Base-by-base conservation (phyloP, 2,888 invertebrate species). In the Corbicula japonica region DNA sequence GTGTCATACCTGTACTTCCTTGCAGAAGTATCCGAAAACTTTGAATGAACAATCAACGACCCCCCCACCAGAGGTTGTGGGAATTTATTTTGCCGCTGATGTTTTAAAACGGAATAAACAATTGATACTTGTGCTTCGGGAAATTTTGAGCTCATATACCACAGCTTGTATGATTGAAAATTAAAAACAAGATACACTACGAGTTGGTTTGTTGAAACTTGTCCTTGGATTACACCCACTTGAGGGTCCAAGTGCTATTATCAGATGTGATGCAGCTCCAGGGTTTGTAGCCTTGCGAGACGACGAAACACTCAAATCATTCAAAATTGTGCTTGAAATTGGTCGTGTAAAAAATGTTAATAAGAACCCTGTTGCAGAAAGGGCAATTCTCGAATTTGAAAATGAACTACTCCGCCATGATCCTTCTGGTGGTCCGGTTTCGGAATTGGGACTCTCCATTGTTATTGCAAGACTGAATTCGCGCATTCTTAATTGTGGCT, bases 331-430 rank as follows among this genome's bases (percentile, higher is more conserved):
- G n/a, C n/a, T n/a, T n/a, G n/a, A n/a, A n/a, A n/a, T n/a, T n/a
- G n/a, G 63, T 71, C 72, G 28, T 52, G 74, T 63, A 28, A 74
- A 44, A 65, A 82, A 66, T 44, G 15, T 41, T 21, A 74, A 78
- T 18, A 85, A 86, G 66, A 88, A 85, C 58, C 84, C 86, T 12
- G 78, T 87, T 0, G 87, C 86, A 21, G 86, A 87, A 78, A 80
- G 74, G 30, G 86, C 86, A 3, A 68, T 88, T 15, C 75, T 66
- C n/a, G 87, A 88, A 69, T 50, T 89, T 8, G 76, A 80, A 56
- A 71, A 63, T 12, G 83, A 88, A 71, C 52, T 87, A 3, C 56
- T 87, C 8, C 76, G 78, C 12, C 48, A 75, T 28, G 73, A 86
- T 21, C 83, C 86, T n/a, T 46, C 15, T 6, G 50, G 74, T 34